phyloP scores from a whole-genome alignment of 2,888 invertebrate species.

The Tubiluchus corallicola region DNA sequence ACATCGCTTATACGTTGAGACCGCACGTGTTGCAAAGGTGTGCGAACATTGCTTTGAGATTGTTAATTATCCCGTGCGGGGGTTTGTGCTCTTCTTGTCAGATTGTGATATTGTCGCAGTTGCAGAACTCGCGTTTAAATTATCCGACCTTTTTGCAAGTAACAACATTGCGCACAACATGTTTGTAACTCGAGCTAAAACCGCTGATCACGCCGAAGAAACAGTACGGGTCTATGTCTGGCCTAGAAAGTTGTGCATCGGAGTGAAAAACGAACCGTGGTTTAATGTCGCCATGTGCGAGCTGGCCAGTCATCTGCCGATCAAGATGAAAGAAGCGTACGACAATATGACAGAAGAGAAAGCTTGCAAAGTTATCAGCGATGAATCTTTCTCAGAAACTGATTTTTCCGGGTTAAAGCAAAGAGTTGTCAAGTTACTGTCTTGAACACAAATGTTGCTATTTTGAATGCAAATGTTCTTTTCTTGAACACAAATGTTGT shows the following conservation, averaged over 20 bases:
- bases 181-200: conserved; percentile 39
- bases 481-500: no score
- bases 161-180: conserved; percentile 54
- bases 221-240: conserved; percentile 23
- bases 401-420: background rate
- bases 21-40: conserved; percentile 10
- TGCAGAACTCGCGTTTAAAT: conserved; percentile 32
- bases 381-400: background rate
- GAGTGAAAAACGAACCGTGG: conserved; percentile 37
- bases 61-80: background rate
- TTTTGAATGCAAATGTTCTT: no score
- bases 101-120: no score
- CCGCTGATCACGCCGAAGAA: conserved; percentile 15
- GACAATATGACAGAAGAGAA: background rate
- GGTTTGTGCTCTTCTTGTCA: no score
- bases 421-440: no score
- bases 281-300: conserved; percentile 57
- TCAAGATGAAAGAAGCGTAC: conserved; percentile 32
- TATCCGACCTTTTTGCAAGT: conserved; percentile 39
- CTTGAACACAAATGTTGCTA: no score
- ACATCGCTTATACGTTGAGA: conserved; percentile 19
- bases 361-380: background rate
- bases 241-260: conserved; percentile 24
- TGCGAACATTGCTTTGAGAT: conserved; percentile 1
- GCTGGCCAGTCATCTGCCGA: conserved; percentile 51